These are phyloP conservation scores for Lepilemur septentrionalis DNA, from an alignment of 2,797 vertebrate genomes.

Conservation along the genomic window DNA sequence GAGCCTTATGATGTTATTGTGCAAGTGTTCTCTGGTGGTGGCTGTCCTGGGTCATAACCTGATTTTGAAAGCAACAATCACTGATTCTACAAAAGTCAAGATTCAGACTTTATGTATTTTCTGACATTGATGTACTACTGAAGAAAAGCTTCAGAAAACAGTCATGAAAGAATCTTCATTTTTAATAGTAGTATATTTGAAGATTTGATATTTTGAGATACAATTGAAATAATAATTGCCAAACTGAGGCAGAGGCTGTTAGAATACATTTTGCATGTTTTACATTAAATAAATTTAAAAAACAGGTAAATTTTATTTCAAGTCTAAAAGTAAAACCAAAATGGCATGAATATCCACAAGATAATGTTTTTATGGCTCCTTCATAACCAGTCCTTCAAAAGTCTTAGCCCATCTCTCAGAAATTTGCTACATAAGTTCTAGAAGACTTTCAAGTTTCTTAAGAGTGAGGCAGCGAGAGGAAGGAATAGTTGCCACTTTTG, in stretches of 20 bases:
- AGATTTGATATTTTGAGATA: not conserved
- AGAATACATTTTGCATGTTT: not conserved
- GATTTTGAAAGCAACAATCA: conserved; percentile 66
- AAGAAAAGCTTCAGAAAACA: conserved; percentile 43
- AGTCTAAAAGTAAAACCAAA: not conserved
- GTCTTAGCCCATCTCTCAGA: not conserved
- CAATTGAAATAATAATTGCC: not conserved
- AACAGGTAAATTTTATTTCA: not conserved
- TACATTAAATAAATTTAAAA: not conserved
- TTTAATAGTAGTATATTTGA: not conserved
- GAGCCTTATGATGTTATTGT: conserved; percentile 47
- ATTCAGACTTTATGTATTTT: conserved; percentile 46
- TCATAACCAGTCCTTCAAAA: not conserved
- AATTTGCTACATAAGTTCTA: not conserved
- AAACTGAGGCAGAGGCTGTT: not conserved
- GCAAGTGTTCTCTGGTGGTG: conserved; percentile 36
- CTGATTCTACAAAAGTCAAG: conserved; percentile 57
- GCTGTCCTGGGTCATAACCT: conserved; percentile 59
- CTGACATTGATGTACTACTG: not conserved
- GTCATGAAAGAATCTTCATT: not conserved
- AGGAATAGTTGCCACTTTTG: not conserved
- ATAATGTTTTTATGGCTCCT: not conserved
- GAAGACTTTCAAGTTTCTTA: not conserved
- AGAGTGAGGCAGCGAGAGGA: not conserved
- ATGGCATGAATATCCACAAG: not conserved